Base-by-base conservation (phyloP, 2,888 invertebrate species). In the Adela reaumurella region DNA sequence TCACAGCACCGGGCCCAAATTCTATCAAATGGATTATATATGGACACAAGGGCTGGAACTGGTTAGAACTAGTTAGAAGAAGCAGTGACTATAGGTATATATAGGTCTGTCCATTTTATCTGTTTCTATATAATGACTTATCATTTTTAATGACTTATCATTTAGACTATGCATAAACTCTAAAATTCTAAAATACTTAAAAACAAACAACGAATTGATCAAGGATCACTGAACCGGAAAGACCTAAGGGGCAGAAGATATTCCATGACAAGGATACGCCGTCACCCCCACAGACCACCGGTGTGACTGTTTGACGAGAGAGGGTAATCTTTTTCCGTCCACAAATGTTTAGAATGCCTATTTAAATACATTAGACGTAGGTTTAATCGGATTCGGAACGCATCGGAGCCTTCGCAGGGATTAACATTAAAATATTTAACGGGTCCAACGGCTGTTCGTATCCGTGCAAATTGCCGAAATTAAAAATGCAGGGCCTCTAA, bases 241-340 rank as follows among this genome's bases (percentile, higher is more conserved):
- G 24, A 24, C 24, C 24, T 42, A 10, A 10, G 17, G 43, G 43
- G 17, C 11, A 6, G 6, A 42, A 42, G 43, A 42, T 17, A 16
- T 42, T 42, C 17, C 10, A 6, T 17, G 43, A 24, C 24, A 14
- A 42, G 43, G 43, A 17, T 52, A 53, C 50, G 35, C 46, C 46
- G 28, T 45, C 53, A 49, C 45, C 53, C 28, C 49, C 43, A 45
- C 48, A 41, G 24, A 18, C 46, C 52, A 19, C 50, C 19, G 14
- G 6, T 35, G 6, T 35, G 35, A 35, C 35, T 35, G 35, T 35
- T 35, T 35, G 35, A 35, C 35, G 35, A 35, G 35, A 35, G 14
- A 35, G 35, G 35, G 35, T 35, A 35, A 35, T 8, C 14, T 11
- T 35, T 35, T 35, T 35, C 8, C 11, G 35, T 8, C 14, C 35